Percentiles rank a stretch among this genome's conserved stretches.
phyloP scores from a whole-genome alignment of 2,113 vertebrate genomes.

The Myiopsitta monachus region DNA sequence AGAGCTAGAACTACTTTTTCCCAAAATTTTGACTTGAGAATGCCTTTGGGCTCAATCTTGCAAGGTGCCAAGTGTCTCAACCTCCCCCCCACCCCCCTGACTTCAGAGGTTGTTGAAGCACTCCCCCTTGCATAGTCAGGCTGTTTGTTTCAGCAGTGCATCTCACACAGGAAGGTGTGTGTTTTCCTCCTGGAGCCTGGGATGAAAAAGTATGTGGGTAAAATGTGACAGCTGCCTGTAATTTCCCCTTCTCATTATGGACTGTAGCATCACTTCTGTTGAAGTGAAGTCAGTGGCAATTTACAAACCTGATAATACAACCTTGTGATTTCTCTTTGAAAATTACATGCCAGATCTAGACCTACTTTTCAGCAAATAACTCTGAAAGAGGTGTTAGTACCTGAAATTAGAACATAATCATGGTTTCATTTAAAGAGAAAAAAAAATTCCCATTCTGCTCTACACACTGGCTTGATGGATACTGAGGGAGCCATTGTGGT shows the following conservation, averaged over 20 bases:
- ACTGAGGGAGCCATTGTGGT: background rate
- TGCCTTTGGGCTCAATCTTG: background rate
- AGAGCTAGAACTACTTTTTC: background rate
- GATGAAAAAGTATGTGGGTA: background rate
- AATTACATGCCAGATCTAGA: background rate
- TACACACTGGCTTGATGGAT: background rate
- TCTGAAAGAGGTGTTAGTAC: background rate
- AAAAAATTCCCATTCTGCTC: background rate
- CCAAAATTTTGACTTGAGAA: background rate
- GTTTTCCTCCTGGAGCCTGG: background rate
- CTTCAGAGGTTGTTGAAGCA: background rate
- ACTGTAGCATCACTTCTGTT: background rate
- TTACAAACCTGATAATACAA: background rate
- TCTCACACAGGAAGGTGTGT: background rate
- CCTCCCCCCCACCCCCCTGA: accelerated
- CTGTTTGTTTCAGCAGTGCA: background rate
- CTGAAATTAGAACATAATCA: background rate
- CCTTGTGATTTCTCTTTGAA: background rate
- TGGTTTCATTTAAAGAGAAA: background rate
- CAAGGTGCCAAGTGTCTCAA: background rate
- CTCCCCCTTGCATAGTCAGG: background rate
- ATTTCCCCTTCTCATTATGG: background rate
- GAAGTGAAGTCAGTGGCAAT: background rate
- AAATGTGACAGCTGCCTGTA: background rate
- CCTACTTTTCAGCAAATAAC: background rate